Percentiles rank a stretch among this genome's conserved stretches.
Conservation (phyloP, 2,888 invertebrate genomes). For the Lochmaea capreae region DNA sequence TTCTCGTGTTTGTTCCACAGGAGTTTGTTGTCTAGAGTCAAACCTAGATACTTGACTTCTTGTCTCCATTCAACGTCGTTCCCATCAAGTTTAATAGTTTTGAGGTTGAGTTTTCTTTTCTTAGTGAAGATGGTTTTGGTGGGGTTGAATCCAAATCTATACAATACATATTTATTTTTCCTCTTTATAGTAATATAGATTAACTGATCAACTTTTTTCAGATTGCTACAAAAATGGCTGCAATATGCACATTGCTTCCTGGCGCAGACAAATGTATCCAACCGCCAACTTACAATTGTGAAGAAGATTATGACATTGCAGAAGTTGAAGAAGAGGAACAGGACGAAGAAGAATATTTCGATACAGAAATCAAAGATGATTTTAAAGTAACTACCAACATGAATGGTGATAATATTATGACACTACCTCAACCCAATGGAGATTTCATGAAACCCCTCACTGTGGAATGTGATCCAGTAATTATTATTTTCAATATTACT, state of each 20-base stretch:
- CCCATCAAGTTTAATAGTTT: no score
- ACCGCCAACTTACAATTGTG: conserved; percentile 70
- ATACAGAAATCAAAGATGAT: conserved; percentile 43
- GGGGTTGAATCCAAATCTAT: no score
- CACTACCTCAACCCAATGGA: conserved; percentile 59
- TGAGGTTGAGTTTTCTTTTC: no score
- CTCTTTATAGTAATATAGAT: no score
- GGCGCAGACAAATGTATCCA: conserved; percentile 71
- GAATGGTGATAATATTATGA: conserved; percentile 48
- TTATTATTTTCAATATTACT: conserved; percentile 53
- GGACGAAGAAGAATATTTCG: conserved; percentile 42
- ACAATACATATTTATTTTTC: no score
- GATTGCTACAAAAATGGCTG: conserved; percentile 57
- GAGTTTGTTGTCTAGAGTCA: no score
- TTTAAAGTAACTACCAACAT: conserved; percentile 44
- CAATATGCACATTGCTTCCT: conserved; percentile 73
- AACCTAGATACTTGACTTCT: no score
- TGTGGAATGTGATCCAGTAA: conserved; percentile 79
- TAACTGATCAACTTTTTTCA: conserved; percentile 43
- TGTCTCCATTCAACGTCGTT: no score
- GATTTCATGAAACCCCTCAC: conserved; percentile 63
- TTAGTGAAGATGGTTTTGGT: no score
- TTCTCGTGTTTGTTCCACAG: no score
- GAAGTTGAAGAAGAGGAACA: conserved; percentile 57
- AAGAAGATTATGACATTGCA: conserved; percentile 56